These are phyloP conservation scores for Merops nubicus DNA, from an alignment of 2,113 vertebrate species.

Conservation along the genomic window DNA sequence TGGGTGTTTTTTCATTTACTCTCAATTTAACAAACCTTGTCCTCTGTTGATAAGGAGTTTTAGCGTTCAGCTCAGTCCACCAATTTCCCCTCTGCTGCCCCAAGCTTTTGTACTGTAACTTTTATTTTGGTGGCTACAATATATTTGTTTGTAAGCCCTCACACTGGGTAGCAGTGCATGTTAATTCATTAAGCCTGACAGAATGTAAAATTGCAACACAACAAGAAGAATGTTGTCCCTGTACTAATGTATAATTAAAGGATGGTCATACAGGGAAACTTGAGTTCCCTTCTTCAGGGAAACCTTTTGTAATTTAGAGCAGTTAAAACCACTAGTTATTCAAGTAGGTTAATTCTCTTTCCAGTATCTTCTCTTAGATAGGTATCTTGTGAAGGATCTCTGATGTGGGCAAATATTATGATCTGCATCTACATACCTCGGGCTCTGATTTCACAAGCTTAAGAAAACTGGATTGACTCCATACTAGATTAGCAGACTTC, in stretches of 20 bases:
- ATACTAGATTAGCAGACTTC: not conserved
- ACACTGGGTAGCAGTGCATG: not conserved
- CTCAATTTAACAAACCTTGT: conserved; percentile 24
- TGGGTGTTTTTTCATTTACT: not conserved
- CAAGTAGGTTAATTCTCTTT: not conserved
- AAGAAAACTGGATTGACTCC: not conserved
- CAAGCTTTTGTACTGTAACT: not conserved
- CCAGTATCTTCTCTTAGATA: not conserved
- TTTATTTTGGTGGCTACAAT: not conserved
- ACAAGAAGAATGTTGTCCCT: not conserved
- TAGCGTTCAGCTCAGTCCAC: not conserved
- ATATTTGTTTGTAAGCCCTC: not conserved
- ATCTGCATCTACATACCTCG: not conserved
- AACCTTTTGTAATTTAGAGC: not conserved
- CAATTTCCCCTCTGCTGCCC: not conserved
- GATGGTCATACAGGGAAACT: not conserved
- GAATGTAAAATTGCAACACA: not conserved
- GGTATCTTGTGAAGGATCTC: not conserved
- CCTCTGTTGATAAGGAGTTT: conserved; percentile 45
- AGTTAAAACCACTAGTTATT: not conserved
- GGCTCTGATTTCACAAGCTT: conserved; percentile 42
- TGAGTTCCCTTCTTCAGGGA: not conserved
- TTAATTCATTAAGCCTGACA: not conserved
- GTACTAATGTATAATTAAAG: not conserved
- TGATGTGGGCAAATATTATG: conserved; percentile 12